Percentiles rank a stretch among this genome's conserved stretches.
Evolutionary conservation across 1,140 invertebrate species (phyloP).

Genomic region (Saccostrea echinata): DNA sequence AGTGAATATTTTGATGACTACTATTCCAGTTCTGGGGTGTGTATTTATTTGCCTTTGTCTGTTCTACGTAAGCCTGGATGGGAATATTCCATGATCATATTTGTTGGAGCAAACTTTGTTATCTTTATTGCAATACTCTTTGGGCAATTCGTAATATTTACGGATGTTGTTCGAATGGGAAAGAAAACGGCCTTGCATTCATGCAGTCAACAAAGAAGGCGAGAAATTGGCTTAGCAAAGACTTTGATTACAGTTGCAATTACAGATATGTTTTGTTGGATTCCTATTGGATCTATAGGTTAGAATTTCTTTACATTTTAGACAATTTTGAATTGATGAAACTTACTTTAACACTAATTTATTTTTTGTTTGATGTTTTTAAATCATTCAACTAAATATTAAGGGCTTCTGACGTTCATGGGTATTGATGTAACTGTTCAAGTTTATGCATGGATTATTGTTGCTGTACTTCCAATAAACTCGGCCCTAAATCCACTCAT

Average conservation of each 20-base stretch:
- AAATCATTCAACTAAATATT: too few species aligned
- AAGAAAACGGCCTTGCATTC: background rate
- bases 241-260: conserved; percentile 57
- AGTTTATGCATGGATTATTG: too few species aligned
- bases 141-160: conserved; percentile 64
- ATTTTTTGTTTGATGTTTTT: too few species aligned
- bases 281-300: conserved; percentile 65
- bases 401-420: too few species aligned
- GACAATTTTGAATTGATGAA: too few species aligned
- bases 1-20: conserved; percentile 55
- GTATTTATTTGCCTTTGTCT: conserved; percentile 65
- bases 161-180: background rate
- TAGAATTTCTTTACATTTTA: background rate
- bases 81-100: conserved; percentile 61
- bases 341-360: too few species aligned
- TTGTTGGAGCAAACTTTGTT: conserved; percentile 63
- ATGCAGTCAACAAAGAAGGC: background rate
- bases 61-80: conserved; percentile 54
- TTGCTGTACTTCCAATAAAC: too few species aligned
- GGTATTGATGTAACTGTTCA: too few species aligned
- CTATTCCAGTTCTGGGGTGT: conserved; percentile 64
- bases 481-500: too few species aligned
- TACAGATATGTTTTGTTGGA: conserved; percentile 67
- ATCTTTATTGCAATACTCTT: conserved; percentile 58
- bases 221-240: conserved; percentile 53